Conservation (phyloP, 1,140 invertebrate genomes). For the Calosoma granatense region DNA sequence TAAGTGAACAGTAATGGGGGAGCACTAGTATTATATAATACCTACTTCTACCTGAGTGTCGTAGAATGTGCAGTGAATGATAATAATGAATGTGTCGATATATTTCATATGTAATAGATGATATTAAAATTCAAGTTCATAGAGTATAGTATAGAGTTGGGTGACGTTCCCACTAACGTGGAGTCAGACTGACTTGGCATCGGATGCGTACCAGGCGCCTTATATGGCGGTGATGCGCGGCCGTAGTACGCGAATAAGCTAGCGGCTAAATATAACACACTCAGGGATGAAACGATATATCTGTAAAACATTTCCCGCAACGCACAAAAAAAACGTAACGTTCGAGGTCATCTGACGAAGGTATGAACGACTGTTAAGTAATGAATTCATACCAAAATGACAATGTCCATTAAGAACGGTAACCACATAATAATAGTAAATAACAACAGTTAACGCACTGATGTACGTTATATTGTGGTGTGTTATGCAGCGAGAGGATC, state of each 20-base stretch:
- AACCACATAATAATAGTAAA: neutral
- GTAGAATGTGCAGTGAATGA: too few species aligned
- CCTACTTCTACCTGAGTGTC: too few species aligned
- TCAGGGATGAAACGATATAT: neutral
- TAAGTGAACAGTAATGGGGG: too few species aligned
- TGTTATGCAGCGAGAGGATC: neutral
- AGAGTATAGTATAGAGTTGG: neutral
- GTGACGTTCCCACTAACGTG: neutral
- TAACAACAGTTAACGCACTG: neutral
- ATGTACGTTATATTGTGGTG: neutral
- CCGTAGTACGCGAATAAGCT: neutral
- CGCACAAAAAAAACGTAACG: neutral
- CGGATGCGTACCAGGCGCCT: neutral
- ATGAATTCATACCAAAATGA: neutral
- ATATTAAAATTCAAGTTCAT: too few species aligned
- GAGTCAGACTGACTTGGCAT: neutral
- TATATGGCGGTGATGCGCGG: slow-evolving; percentile 3
- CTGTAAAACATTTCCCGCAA: neutral
- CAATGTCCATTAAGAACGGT: neutral
- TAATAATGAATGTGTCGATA: neutral
- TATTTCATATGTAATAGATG: too few species aligned
- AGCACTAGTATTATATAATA: too few species aligned
- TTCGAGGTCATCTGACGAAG: neutral
- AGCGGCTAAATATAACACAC: neutral
- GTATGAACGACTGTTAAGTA: neutral